Evolutionary conservation across 1,140 invertebrate genomes (phyloP).

Genomic region (Aricia agestis): DNA sequence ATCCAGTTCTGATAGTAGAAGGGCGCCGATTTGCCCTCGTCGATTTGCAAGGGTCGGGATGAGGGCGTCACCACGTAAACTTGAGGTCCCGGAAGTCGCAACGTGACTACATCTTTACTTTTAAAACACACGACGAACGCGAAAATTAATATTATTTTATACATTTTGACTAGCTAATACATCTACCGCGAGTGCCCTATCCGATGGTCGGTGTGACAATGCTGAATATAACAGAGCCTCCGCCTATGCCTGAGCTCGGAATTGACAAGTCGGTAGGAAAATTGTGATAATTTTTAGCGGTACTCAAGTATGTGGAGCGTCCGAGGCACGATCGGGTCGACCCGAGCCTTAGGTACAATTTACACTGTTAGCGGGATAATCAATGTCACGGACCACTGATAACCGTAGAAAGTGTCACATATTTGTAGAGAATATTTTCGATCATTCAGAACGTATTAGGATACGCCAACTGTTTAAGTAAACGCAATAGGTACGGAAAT

Average conservation of each 20-base stretch:
- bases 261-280: conserved; percentile 49
- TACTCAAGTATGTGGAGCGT: conserved; percentile 59
- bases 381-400: conserved; percentile 45
- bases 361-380: conserved; percentile 63
- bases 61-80: conserved; percentile 67
- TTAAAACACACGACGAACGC: conserved; percentile 41
- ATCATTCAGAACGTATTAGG: neutral
- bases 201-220: conserved; percentile 51
- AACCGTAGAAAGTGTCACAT: conserved; percentile 66
- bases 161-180: conserved; percentile 45
- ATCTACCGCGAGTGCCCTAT: conserved; percentile 40
- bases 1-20: conserved; percentile 70
- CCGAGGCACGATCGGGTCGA: conserved; percentile 53
- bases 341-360: conserved; percentile 50
- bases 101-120: conserved; percentile 34
- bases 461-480: neutral
- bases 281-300: conserved; percentile 71
- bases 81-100: conserved; percentile 51
- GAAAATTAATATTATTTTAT: conserved; percentile 33
- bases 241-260: conserved; percentile 40
- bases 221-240: conserved; percentile 37
- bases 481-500: neutral
- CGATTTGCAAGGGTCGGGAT: conserved; percentile 36
- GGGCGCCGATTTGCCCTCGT: conserved; percentile 50
- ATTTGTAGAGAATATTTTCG: conserved; percentile 56